Conservation (phyloP, 2,113 vertebrate genomes). For the Puma concolor region DNA sequence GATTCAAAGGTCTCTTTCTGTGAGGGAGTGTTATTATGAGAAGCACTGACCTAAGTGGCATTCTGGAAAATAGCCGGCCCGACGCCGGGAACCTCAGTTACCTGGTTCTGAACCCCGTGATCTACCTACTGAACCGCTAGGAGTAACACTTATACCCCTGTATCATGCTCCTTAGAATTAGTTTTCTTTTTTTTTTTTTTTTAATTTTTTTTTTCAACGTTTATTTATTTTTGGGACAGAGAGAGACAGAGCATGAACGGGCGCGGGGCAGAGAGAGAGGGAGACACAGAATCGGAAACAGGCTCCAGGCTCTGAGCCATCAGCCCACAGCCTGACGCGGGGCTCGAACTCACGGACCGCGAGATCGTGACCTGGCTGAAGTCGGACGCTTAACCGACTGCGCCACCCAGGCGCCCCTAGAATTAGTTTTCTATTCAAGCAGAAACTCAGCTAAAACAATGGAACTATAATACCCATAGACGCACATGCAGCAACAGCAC, state of each 20-base stretch:
- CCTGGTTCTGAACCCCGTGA: neutral
- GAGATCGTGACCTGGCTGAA: no score
- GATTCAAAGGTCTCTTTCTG: neutral
- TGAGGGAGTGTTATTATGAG: neutral
- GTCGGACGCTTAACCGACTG: no score
- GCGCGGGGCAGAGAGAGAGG: no score
- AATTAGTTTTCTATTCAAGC: neutral
- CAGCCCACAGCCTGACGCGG: no score
- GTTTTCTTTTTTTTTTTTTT: no score
- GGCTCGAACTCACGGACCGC: no score
- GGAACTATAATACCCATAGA: neutral
- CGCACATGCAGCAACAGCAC: neutral
- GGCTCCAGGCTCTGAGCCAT: no score
- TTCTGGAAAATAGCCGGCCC: conserved; percentile 18
- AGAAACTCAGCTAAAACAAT: conserved; percentile 16
- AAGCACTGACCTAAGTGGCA: neutral
- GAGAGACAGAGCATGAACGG: no score
- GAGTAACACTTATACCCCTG: neutral
- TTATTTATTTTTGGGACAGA: no score
- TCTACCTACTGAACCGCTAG: neutral
- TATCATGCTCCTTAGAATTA: neutral
- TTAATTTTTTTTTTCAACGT: no score
- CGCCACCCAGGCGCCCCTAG: no score
- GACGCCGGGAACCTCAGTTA: neutral
- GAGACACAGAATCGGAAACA: no score